Evolutionary conservation across 2,888 invertebrate genomes (phyloP).

Genomic region (Hyalella azteca): DNA sequence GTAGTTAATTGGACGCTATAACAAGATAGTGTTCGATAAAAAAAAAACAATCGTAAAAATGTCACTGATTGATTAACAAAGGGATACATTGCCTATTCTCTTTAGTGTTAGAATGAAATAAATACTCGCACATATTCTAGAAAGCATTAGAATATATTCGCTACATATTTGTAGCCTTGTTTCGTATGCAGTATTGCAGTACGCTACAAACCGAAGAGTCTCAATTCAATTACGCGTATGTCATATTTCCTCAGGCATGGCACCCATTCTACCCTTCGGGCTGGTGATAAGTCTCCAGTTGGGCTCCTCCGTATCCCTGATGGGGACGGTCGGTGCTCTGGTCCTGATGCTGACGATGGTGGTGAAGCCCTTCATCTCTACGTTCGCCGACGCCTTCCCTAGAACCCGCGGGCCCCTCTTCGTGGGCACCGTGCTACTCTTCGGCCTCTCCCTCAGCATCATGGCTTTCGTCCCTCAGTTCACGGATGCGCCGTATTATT

Average conservation of each 20-base stretch:
- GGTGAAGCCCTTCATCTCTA: conserved; percentile 46
- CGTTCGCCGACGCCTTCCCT: conserved; percentile 39
- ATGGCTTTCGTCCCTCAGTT: neutral
- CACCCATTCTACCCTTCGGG: conserved; percentile 78
- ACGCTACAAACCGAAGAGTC: too few species aligned
- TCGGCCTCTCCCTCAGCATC: neutral
- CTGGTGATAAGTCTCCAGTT: conserved; percentile 76
- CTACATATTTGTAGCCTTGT: too few species aligned
- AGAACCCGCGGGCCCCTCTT: conserved; percentile 59
- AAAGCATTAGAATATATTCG: too few species aligned
- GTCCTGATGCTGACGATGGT: conserved; percentile 43
- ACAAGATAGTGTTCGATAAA: too few species aligned
- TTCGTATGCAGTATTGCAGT: too few species aligned
- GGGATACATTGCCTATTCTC: too few species aligned
- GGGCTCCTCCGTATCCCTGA: conserved; percentile 71
- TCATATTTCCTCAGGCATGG: conserved; percentile 62
- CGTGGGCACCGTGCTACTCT: conserved; percentile 35
- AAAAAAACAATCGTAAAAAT: too few species aligned
- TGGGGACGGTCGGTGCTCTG: conserved; percentile 36
- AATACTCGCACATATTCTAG: too few species aligned
- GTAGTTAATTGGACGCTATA: too few species aligned
- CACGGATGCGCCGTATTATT: neutral
- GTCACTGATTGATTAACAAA: too few species aligned
- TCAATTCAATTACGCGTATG: too few species aligned
- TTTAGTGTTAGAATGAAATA: too few species aligned